A percentile compares a stretch with the other conserved stretches of the same genome.
phyloP scores from a whole-genome alignment of 2,888 invertebrate species.

The Volucella bombylans region DNA sequence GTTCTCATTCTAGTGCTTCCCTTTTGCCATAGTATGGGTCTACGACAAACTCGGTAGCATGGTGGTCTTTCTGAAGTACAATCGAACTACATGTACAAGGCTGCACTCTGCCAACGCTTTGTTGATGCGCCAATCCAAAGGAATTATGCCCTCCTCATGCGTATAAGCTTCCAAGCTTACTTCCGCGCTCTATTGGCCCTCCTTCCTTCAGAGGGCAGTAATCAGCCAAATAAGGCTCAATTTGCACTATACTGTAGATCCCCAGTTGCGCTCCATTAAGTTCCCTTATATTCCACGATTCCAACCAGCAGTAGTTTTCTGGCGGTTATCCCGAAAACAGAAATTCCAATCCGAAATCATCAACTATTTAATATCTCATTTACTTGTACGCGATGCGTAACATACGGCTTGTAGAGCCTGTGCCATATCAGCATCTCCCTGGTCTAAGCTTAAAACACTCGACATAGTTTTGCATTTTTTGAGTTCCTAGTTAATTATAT shows the following conservation, averaged over 20 bases:
- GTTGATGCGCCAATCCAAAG: background rate
- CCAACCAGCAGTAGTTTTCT: background rate
- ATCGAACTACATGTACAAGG: background rate
- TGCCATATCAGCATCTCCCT: too few species aligned
- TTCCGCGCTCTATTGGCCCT: background rate
- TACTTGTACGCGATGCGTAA: too few species aligned
- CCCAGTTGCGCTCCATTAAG: background rate
- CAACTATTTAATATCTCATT: too few species aligned
- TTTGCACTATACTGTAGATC: background rate
- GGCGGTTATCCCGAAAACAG: background rate
- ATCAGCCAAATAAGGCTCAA: background rate
- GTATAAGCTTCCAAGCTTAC: background rate
- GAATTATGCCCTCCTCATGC: too few species aligned
- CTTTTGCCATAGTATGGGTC: background rate
- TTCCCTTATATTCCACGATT: background rate
- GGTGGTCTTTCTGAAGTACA: background rate
- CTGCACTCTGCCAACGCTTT: background rate
- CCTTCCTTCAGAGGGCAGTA: background rate
- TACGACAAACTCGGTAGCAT: background rate
- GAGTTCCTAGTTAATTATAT: too few species aligned
- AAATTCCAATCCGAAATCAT: background rate
- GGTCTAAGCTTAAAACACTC: too few species aligned
- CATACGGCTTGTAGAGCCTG: too few species aligned
- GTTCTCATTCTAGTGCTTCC: slow-evolving; percentile 4
- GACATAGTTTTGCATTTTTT: too few species aligned